These are phyloP conservation scores for Poecilia latipinna DNA, from an alignment of 2,113 vertebrate genomes.

Conservation along the genomic window DNA sequence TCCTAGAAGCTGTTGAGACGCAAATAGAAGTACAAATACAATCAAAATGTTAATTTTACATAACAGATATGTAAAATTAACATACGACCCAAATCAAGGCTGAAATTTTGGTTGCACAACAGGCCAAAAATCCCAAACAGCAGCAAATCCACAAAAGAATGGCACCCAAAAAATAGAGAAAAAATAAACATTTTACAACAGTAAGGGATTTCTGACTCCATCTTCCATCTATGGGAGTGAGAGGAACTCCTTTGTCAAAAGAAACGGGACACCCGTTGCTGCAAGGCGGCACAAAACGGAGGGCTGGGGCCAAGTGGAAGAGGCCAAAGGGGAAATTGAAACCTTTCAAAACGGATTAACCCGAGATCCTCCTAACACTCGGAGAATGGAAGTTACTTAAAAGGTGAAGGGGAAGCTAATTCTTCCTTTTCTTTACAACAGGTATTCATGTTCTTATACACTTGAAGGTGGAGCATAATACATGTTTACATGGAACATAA, in stretches of 20 bases:
- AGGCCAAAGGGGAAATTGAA: background rate
- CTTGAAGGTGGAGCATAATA: background rate
- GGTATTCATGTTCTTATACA: background rate
- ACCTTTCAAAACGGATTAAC: constrained; percentile 4
- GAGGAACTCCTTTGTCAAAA: background rate
- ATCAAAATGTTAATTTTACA: too few species aligned
- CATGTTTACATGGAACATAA: too few species aligned
- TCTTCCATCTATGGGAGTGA: background rate
- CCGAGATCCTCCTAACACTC: background rate
- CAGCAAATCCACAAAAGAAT: background rate
- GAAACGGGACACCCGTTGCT: background rate
- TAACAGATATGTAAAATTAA: too few species aligned
- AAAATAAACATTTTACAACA: background rate
- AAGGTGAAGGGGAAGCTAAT: background rate
- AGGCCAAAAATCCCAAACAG: background rate
- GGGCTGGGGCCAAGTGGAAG: constrained; percentile 2
- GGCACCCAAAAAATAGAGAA: background rate
- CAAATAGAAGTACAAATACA: too few species aligned
- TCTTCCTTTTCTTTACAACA: constrained; percentile 1
- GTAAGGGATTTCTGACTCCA: background rate
- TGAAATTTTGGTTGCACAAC: background rate
- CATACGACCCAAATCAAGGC: background rate
- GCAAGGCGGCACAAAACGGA: constrained; percentile 12
- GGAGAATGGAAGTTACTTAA: background rate
- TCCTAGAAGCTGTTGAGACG: too few species aligned